A percentile compares a stretch with the other conserved stretches of the same genome.
phyloP scores from a whole-genome alignment of 2,888 invertebrate species.

The Drosophila silvestris region DNA sequence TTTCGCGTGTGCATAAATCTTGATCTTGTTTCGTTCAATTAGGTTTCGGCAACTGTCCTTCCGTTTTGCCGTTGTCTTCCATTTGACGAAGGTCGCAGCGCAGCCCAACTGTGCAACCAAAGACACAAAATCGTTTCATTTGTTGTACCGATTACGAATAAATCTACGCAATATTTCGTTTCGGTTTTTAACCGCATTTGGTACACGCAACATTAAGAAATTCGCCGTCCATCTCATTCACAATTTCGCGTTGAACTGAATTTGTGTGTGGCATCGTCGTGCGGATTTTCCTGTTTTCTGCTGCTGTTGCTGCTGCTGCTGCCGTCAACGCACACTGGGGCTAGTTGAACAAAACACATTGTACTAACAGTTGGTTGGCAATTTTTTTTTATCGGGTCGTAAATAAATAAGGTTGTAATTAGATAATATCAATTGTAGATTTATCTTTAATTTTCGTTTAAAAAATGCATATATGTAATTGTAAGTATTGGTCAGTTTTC shows the following conservation, averaged over 20 bases:
- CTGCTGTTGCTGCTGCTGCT: slow-evolving; percentile 42
- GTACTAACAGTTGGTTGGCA: not conserved
- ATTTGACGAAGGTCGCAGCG: slow-evolving; percentile 31
- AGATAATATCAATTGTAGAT: not conserved
- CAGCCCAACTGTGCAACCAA: slow-evolving; percentile 19
- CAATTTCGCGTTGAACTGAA: slow-evolving; percentile 79
- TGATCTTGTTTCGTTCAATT: slow-evolving; percentile 46
- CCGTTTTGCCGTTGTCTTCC: slow-evolving; percentile 32
- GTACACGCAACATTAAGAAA: slow-evolving; percentile 48
- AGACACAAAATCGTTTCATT: slow-evolving; percentile 38
- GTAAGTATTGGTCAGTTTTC: not conserved
- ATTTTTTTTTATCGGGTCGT: not conserved
- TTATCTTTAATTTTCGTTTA: not conserved
- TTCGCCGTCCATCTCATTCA: slow-evolving; percentile 74
- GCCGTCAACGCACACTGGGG: slow-evolving; percentile 43
- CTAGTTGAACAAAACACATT: not conserved
- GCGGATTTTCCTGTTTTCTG: slow-evolving; percentile 79
- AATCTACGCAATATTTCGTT: slow-evolving; percentile 31
- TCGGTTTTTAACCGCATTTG: slow-evolving; percentile 18
- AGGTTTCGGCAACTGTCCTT: slow-evolving; percentile 42
- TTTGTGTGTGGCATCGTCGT: slow-evolving; percentile 70
- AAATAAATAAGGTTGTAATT: not conserved
- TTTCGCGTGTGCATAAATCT: slow-evolving; percentile 40
- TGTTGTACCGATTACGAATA: slow-evolving; percentile 47
- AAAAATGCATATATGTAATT: not conserved